These are phyloP conservation scores for Bombus superbus DNA, from an alignment of 1,140 invertebrate species.

Conservation along the genomic window DNA sequence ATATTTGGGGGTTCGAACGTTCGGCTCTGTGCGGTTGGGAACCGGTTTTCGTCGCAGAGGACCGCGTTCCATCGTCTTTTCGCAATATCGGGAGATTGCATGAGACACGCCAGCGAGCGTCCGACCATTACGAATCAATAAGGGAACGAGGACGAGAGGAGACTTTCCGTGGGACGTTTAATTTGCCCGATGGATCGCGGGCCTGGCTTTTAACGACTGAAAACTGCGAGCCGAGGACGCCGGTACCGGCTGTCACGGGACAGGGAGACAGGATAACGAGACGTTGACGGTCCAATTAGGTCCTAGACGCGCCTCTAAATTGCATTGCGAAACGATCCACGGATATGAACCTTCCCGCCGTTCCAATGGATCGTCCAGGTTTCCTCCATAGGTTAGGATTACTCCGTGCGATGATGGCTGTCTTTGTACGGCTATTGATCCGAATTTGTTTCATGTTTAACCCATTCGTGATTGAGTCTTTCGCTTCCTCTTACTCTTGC, in stretches of 20 bases:
- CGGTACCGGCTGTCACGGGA: conserved; percentile 69
- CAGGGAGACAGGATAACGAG: conserved; percentile 66
- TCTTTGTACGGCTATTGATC: not conserved
- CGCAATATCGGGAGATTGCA: conserved; percentile 66
- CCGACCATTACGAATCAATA: conserved; percentile 68
- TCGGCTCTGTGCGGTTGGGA: conserved; percentile 2
- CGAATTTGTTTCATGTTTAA: not conserved
- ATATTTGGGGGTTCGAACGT: conserved; percentile 32
- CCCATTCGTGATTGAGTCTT: not conserved
- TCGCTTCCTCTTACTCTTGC: too few relatives aligned
- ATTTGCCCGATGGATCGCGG: conserved; percentile 64
- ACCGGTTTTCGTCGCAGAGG: conserved; percentile 47
- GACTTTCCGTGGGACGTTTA: conserved; percentile 66
- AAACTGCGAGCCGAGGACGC: conserved; percentile 50
- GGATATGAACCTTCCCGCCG: not conserved
- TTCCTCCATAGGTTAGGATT: not conserved
- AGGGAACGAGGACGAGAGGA: conserved; percentile 43
- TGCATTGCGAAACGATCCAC: not conserved
- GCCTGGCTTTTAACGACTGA: conserved; percentile 57
- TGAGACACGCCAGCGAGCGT: conserved; percentile 62
- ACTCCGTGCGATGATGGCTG: not conserved
- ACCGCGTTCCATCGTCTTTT: conserved; percentile 54
- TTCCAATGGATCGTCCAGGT: not conserved
- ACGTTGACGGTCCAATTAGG: conserved; percentile 73
- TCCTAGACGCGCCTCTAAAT: conserved; percentile 55